Conservation (phyloP, 1,140 invertebrate genomes). For the Papilio dardanus region DNA sequence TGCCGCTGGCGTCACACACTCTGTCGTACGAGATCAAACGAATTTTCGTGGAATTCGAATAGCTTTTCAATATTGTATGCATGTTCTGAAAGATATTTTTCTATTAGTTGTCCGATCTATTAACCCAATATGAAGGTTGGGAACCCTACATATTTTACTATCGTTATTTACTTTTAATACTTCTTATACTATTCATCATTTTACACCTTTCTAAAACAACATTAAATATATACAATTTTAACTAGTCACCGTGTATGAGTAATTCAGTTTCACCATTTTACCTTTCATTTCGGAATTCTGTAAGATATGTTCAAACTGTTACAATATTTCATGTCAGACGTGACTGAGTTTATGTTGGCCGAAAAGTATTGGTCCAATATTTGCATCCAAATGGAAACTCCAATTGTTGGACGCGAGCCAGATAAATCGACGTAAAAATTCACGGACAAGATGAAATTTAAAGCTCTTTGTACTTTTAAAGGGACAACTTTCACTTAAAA, state of each 20-base stretch:
- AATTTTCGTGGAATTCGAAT: not conserved
- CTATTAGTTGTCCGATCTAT: no score
- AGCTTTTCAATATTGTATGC: not conserved
- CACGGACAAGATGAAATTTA: conserved; percentile 6
- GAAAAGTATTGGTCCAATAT: conserved; percentile 32
- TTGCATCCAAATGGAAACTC: conserved; percentile 34
- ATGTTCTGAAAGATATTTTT: no score
- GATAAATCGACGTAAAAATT: conserved; percentile 6
- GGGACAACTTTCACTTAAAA: not conserved
- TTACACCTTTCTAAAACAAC: not conserved
- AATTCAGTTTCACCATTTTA: not conserved
- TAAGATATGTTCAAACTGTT: conserved; percentile 25
- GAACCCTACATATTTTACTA: no score
- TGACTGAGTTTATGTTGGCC: conserved; percentile 23
- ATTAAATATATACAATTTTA: not conserved
- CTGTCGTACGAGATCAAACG: not conserved
- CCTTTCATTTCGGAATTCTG: not conserved
- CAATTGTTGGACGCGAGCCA: conserved; percentile 27
- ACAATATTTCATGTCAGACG: conserved; percentile 24
- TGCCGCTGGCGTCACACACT: conserved; percentile 2
- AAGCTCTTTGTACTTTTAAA: conserved; percentile 2
- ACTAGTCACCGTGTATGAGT: not conserved
- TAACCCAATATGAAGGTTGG: no score
- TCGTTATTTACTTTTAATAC: no score
- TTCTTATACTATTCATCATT: no score